Percentiles rank a stretch among this genome's conserved stretches.
phyloP scores from a whole-genome alignment of 2,113 vertebrate species.

The Balaeniceps rex region DNA sequence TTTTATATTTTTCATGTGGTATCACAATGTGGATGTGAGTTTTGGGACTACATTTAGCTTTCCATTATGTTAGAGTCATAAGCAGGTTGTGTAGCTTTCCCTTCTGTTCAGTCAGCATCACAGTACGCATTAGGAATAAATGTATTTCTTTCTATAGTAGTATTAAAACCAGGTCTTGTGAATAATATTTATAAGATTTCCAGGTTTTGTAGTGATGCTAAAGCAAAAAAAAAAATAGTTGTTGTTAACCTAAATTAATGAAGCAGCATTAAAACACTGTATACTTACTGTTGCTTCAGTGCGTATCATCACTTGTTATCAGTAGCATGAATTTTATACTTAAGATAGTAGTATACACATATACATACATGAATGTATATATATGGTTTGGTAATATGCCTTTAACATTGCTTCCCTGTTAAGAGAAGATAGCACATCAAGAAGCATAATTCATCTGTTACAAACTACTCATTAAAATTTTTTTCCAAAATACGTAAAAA shows the following conservation, averaged over 20 bases:
- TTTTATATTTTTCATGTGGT: background rate
- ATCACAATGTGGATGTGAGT: background rate
- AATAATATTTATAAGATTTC: background rate
- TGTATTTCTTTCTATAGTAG: background rate
- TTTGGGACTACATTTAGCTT: slow-evolving; percentile 28
- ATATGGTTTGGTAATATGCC: background rate
- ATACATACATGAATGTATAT: background rate
- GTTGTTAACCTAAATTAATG: background rate
- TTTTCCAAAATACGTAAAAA: background rate
- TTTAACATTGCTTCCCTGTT: background rate
- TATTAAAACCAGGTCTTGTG: background rate
- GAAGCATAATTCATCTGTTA: background rate
- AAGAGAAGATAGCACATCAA: background rate
- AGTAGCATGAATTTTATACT: background rate
- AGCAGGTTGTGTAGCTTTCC: background rate
- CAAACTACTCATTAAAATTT: background rate
- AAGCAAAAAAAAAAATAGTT: background rate
- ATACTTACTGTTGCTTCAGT: background rate
- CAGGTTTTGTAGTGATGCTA: background rate
- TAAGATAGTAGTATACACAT: background rate
- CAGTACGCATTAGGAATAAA: background rate
- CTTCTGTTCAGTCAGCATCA: background rate
- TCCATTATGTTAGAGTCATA: background rate
- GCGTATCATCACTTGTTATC: background rate
- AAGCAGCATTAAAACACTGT: background rate